Percentiles rank a stretch among this genome's conserved stretches.
These are phyloP conservation scores for Lycocerus yunnanus DNA, from an alignment of 2,888 invertebrate genomes.

Conservation along the genomic window DNA sequence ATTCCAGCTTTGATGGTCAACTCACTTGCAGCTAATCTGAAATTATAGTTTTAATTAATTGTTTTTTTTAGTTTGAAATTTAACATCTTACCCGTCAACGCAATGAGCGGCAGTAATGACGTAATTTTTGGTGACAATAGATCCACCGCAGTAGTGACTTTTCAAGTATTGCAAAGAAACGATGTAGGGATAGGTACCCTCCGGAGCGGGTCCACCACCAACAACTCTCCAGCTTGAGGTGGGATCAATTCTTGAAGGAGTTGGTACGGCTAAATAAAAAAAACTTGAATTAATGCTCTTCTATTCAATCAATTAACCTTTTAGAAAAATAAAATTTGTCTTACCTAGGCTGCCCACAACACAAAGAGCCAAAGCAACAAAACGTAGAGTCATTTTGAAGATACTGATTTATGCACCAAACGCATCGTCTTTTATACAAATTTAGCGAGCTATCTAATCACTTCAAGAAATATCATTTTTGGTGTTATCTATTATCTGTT, in stretches of 20 bases:
- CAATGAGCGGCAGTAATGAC: constrained; percentile 45
- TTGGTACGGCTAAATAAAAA: background rate
- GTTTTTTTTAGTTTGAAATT: background rate
- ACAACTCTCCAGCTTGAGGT: background rate
- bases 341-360: background rate
- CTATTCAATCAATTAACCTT: too few relatives aligned
- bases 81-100: constrained; percentile 16
- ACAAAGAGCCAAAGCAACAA: background rate
- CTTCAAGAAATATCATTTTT: too few relatives aligned
- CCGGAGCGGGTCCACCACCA: constrained; percentile 32
- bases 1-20: too few relatives aligned
- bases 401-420: background rate
- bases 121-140: constrained; percentile 30
- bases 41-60: background rate
- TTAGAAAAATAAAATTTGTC: too few relatives aligned
- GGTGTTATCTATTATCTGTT: too few relatives aligned
- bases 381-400: background rate
- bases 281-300: background rate
- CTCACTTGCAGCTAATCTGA: too few relatives aligned
- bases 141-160: constrained; percentile 37
- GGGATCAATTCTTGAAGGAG: background rate
- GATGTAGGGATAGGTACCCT: constrained; percentile 40
- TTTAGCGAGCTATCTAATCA: too few relatives aligned
- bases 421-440: background rate
- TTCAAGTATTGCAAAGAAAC: constrained; percentile 33